These are phyloP conservation scores for Oophaga sylvatica DNA, from an alignment of 2,797 vertebrate species.

Conservation along the genomic window DNA sequence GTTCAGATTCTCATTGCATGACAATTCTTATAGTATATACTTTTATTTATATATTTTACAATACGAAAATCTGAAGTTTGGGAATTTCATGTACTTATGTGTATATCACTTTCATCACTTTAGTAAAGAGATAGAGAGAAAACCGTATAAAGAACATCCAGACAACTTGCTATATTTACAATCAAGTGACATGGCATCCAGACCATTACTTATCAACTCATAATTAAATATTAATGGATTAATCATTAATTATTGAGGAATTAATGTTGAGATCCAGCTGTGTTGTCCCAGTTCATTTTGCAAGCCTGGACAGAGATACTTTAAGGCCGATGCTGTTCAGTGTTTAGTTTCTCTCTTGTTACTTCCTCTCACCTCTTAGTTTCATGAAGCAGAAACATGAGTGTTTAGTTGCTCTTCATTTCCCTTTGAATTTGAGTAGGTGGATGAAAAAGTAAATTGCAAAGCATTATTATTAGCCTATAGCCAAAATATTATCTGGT, in stretches of 20 bases:
- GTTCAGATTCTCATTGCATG: not conserved
- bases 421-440: not conserved
- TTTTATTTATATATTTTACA: not conserved
- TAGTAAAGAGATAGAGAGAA: conserved; percentile 45
- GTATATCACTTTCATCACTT: not conserved
- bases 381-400: conserved; percentile 62
- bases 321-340: conserved; percentile 48
- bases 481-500: no score
- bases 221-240: conserved; percentile 82
- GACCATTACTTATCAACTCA: conserved; percentile 75
- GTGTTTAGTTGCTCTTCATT: not conserved
- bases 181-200: conserved; percentile 75
- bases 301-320: conserved; percentile 66
- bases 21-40: not conserved
- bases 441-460: not conserved
- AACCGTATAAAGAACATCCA: conserved; percentile 66
- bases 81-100: not conserved
- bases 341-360: conserved; percentile 61
- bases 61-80: not conserved
- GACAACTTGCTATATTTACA: conserved; percentile 73
- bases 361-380: conserved; percentile 56
- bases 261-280: conserved; percentile 79
- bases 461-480: not conserved
- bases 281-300: conserved; percentile 72
- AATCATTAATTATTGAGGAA: conserved; percentile 81